Evolutionary conservation across 2,888 invertebrate genomes (phyloP).

Genomic region (Diadegma fenestrale): DNA sequence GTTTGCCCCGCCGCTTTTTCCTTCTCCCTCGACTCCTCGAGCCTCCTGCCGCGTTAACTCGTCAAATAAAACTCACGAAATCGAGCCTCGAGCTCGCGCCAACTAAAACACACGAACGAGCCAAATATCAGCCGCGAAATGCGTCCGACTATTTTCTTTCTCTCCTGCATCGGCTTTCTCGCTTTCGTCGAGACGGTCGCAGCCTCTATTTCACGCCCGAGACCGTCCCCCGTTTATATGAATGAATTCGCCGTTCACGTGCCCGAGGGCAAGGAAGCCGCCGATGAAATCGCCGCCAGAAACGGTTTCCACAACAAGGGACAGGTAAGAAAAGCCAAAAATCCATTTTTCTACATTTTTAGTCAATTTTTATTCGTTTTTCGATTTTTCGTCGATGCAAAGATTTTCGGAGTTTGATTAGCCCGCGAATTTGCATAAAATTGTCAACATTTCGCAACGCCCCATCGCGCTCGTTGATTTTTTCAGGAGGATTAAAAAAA

Average conservation of each 20-base stretch:
- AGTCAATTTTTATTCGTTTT: too few species aligned
- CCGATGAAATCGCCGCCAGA: constrained; percentile 91
- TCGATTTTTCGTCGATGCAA: not conserved
- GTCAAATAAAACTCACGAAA: not conserved
- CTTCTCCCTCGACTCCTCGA: not conserved
- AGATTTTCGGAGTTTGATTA: not conserved
- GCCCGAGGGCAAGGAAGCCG: constrained; percentile 90
- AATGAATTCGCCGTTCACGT: constrained; percentile 95
- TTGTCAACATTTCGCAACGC: too few species aligned
- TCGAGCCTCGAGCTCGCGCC: not conserved
- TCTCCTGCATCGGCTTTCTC: constrained; percentile 77
- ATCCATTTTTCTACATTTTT: too few species aligned
- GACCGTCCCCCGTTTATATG: constrained; percentile 86
- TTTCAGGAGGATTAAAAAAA: too few species aligned
- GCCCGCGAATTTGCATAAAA: too few species aligned
- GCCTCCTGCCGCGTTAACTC: not conserved
- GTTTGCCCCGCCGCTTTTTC: not conserved
- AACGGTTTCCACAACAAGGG: constrained; percentile 95
- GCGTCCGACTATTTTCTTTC: constrained; percentile 75
- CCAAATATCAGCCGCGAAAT: constrained; percentile 68
- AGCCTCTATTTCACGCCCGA: constrained; percentile 47
- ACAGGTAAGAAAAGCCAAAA: constrained; percentile 94
- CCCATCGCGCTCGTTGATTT: too few species aligned
- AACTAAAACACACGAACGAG: not conserved
- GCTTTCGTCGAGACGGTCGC: constrained; percentile 68